Evolutionary conservation across 2,113 vertebrate species (phyloP).

Genomic region (Andinoacara biseriatus): DNA sequence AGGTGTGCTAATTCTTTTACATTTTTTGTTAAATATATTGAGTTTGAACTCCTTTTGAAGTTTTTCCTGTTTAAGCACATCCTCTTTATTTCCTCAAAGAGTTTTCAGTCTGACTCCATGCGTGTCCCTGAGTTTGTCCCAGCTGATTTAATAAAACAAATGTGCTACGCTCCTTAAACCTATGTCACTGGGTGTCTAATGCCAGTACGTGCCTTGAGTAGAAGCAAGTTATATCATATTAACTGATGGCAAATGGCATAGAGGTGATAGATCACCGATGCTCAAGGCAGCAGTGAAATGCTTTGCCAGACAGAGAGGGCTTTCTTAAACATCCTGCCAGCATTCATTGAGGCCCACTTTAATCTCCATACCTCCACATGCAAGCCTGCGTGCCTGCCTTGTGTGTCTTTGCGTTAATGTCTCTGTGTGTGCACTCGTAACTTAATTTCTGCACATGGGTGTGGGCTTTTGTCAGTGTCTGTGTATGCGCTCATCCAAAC

Average conservation of each 20-base stretch:
- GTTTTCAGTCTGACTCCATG: neutral
- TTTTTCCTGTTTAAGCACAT: neutral
- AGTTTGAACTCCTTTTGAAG: neutral
- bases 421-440: conserved; percentile 17
- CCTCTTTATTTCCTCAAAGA: neutral
- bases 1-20: neutral
- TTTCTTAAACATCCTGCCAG: conserved; percentile 62
- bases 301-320: conserved; percentile 30
- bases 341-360: conserved; percentile 36
- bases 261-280: conserved; percentile 1
- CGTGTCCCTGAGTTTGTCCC: neutral
- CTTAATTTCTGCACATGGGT: conserved; percentile 43
- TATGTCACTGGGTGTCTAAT: conserved; percentile 27
- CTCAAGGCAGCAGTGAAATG: conserved; percentile 7
- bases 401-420: conserved; percentile 5
- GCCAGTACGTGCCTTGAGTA: conserved; percentile 6
- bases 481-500: conserved; percentile 36
- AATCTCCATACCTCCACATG: conserved; percentile 43
- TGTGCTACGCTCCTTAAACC: neutral
- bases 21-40: neutral
- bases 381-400: conserved; percentile 12
- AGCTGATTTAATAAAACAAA: neutral
- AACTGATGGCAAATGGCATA: conserved; percentile 14
- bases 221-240: conserved; percentile 19
- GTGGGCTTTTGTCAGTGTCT: conserved; percentile 42